phyloP scores from a whole-genome alignment of 2,797 vertebrate genomes.

The Enteromius thamalakanensis region DNA sequence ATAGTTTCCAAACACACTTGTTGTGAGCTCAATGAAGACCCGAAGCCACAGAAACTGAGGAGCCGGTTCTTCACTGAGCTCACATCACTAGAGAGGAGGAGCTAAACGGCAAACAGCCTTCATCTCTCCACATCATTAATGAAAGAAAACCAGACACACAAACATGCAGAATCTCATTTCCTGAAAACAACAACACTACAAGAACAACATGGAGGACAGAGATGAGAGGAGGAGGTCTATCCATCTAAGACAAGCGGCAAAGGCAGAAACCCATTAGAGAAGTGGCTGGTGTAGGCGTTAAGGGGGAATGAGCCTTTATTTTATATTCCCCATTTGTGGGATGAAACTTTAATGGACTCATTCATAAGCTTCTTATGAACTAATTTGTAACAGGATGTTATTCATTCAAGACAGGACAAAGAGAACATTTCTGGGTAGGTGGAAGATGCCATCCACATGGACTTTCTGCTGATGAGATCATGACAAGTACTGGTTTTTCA shows the following conservation, averaged over 20 bases:
- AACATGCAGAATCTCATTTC: slow-evolving; percentile 24
- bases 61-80: slow-evolving; percentile 5
- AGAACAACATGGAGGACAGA: not conserved
- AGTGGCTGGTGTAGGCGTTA: slow-evolving; percentile 32
- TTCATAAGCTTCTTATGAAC: slow-evolving; percentile 30
- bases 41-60: not conserved
- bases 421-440: slow-evolving; percentile 37
- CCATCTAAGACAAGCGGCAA: slow-evolving; percentile 8
- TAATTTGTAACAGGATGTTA: slow-evolving; percentile 37
- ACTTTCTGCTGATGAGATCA: slow-evolving; percentile 27
- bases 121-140: slow-evolving; percentile 26
- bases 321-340: slow-evolving; percentile 35
- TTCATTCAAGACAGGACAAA: slow-evolving; percentile 39
- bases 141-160: slow-evolving; percentile 8
- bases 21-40: too few species aligned
- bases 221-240: not conserved
- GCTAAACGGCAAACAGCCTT: slow-evolving; percentile 11
- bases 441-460: slow-evolving; percentile 39
- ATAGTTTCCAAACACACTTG: slow-evolving; percentile 12
- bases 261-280: slow-evolving; percentile 13
- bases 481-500: slow-evolving; percentile 4
- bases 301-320: slow-evolving; percentile 43
- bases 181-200: slow-evolving; percentile 31
- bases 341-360: slow-evolving; percentile 55
- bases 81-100: slow-evolving; percentile 23